Conservation (phyloP, 2,113 vertebrate genomes). For the Acanthisitta chloris region DNA sequence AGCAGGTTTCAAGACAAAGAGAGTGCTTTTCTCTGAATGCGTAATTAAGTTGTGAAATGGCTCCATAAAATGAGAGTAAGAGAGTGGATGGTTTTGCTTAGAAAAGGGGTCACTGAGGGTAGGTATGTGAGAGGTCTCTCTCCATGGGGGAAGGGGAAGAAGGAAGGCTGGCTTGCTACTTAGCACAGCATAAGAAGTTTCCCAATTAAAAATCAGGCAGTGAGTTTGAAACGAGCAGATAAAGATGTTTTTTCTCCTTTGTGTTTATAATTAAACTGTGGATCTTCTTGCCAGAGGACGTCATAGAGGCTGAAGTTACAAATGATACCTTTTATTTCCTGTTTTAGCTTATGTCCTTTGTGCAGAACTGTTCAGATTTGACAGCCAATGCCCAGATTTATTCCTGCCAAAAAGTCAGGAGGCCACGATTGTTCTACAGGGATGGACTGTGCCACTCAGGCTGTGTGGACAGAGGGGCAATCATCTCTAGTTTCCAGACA, state of each 20-base stretch:
- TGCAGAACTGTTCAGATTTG: not conserved
- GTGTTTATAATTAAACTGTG: slow-evolving; percentile 45
- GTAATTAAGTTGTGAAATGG: slow-evolving; percentile 63
- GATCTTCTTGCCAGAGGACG: slow-evolving; percentile 17
- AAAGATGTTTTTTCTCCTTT: slow-evolving; percentile 18
- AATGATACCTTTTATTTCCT: slow-evolving; percentile 9
- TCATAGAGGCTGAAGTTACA: not conserved
- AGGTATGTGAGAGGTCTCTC: slow-evolving; percentile 19
- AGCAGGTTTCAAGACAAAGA: slow-evolving; percentile 55
- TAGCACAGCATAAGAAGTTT: not conserved
- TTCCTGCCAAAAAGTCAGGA: not conserved
- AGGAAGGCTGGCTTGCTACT: not conserved
- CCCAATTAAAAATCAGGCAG: slow-evolving; percentile 36
- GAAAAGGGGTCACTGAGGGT: not conserved
- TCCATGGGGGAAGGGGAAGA: not conserved
- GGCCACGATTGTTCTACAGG: not conserved
- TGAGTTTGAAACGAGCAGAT: slow-evolving; percentile 6
- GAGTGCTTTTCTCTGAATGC: slow-evolving; percentile 45
- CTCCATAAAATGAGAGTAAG: slow-evolving; percentile 49
- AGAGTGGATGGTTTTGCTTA: slow-evolving; percentile 16
- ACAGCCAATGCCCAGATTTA: not conserved
- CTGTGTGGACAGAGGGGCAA: not conserved
- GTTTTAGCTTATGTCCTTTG: not conserved
- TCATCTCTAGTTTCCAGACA: not conserved
- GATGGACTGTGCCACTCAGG: not conserved